A percentile compares a stretch with the other conserved stretches of the same genome.
Evolutionary conservation across 2,797 vertebrate genomes (phyloP).

Genomic region (Aselliscus stoliczkanus): DNA sequence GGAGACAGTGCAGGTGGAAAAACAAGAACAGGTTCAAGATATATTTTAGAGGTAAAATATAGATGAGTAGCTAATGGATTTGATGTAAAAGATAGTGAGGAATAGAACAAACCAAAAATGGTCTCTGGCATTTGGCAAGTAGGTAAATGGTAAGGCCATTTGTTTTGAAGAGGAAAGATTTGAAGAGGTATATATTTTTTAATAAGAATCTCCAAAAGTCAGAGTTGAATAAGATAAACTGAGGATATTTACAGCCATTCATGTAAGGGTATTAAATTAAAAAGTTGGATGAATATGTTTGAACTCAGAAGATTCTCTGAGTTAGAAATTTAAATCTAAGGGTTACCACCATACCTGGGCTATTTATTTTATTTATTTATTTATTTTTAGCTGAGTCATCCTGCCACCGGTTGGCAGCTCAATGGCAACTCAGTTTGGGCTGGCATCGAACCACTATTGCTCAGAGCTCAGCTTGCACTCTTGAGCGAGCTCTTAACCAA

Average conservation of each 20-base stretch:
- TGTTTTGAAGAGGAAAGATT: neutral
- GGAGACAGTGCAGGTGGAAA: neutral
- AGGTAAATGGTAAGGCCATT: neutral
- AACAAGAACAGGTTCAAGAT: neutral
- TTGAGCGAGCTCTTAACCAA: too few relatives aligned
- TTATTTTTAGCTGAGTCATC: too few relatives aligned
- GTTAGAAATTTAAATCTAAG: neutral
- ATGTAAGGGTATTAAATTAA: neutral
- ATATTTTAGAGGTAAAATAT: neutral
- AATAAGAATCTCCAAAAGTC: neutral
- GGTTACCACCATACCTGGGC: neutral
- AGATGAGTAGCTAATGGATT: too few relatives aligned
- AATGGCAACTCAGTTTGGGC: too few relatives aligned
- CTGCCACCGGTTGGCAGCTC: too few relatives aligned
- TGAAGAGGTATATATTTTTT: neutral
- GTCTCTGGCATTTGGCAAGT: neutral
- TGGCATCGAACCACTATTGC: too few relatives aligned
- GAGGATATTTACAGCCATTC: neutral
- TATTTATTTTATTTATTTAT: too few relatives aligned
- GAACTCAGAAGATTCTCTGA: neutral
- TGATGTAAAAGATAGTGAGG: neutral
- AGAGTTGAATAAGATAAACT: neutral
- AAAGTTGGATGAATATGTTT: neutral
- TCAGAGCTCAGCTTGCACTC: too few relatives aligned
- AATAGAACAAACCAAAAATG: neutral